These are phyloP conservation scores for Labrus mixtus DNA, from an alignment of 2,113 vertebrate genomes.

Conservation along the genomic window DNA sequence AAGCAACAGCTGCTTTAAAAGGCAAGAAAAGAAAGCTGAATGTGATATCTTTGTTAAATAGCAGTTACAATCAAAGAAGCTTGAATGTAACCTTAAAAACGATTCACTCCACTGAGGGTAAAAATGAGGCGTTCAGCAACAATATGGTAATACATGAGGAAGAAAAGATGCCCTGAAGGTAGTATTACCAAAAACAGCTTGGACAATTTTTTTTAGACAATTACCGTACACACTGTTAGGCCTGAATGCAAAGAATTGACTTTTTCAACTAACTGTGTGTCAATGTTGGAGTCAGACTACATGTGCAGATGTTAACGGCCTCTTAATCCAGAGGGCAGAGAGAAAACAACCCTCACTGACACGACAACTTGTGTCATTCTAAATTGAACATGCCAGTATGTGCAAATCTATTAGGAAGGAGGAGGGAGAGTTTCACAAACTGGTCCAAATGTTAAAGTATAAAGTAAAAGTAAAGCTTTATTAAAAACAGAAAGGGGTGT, in stretches of 20 bases:
- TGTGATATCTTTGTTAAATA: conserved; percentile 6
- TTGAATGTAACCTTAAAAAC: not conserved
- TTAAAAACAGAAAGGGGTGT: no score
- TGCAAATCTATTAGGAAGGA: not conserved
- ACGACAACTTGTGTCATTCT: not conserved
- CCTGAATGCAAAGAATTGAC: not conserved
- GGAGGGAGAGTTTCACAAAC: not conserved
- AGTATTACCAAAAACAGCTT: not conserved
- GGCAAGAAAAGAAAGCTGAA: not conserved
- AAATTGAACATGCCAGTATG: not conserved
- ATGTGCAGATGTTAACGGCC: conserved; percentile 15
- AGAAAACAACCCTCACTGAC: not conserved
- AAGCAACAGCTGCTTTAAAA: not conserved
- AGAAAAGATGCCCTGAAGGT: not conserved
- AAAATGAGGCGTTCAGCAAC: not conserved
- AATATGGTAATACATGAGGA: conserved; percentile 4
- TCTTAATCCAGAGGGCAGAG: conserved; percentile 8
- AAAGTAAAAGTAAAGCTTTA: no score
- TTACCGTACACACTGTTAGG: not conserved
- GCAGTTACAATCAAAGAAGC: not conserved
- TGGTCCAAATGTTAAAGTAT: not conserved
- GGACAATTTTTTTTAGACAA: not conserved
- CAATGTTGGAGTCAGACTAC: not conserved
- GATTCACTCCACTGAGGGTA: not conserved
- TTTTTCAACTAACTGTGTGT: not conserved